Evolutionary conservation across 2,797 vertebrate species (phyloP).

Genomic region (Nasua narica): DNA sequence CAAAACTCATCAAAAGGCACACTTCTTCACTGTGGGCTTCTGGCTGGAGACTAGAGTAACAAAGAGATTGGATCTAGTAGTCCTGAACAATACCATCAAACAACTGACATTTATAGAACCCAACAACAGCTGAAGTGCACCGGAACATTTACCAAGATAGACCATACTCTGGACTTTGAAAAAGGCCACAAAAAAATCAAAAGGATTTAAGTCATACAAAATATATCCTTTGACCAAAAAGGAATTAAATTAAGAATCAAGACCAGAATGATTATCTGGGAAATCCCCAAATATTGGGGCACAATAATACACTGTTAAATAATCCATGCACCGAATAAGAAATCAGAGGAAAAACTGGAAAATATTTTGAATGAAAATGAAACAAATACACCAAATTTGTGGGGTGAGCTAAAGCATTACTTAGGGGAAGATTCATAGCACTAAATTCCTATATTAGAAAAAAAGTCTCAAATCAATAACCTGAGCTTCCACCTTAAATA

Average conservation of each 20-base stretch:
- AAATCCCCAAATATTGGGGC: background rate
- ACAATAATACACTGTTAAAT: background rate
- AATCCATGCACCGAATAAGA: background rate
- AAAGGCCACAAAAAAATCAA: background rate
- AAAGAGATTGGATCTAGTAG: background rate
- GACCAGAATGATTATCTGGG: background rate
- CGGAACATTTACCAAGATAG: background rate
- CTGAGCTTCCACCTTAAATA: background rate
- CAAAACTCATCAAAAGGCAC: background rate
- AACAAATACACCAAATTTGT: background rate
- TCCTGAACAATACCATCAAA: background rate
- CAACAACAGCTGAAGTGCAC: background rate
- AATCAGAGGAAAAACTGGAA: background rate
- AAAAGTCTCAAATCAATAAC: background rate
- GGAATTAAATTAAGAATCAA: background rate
- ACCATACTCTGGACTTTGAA: background rate
- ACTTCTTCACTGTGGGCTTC: background rate
- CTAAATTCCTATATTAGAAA: background rate
- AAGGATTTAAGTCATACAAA: background rate
- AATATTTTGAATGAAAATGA: constrained; percentile 17
- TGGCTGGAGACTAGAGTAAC: background rate
- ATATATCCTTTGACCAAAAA: background rate
- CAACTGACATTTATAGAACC: background rate
- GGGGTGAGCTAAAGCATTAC: background rate
- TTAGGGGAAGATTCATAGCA: background rate